Base-by-base conservation (phyloP, 2,888 invertebrate species). In the Dynastes hyllus region DNA sequence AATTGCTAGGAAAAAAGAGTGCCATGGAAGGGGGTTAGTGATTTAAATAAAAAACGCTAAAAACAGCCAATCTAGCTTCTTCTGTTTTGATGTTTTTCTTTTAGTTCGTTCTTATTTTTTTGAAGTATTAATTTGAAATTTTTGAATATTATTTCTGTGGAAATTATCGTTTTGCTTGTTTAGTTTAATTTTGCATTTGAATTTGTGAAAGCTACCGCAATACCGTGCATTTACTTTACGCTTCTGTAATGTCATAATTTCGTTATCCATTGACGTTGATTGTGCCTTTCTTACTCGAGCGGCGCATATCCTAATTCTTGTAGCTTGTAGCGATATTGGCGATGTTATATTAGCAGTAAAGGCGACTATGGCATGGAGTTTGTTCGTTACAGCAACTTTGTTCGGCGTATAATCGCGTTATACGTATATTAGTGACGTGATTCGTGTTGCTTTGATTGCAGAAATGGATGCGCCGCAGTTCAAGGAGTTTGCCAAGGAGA, bases 401-500 rank as follows among this genome's bases (percentile, higher is more conserved):
- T n/a, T 55, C n/a, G 55, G 16, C 55, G n/a, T 40, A 16, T 63
- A 63, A 22, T 76, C 53, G 37, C 11, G 55, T 58, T 58, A 58
- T 58, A 58, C 22, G 55, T n/a, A 16, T 45, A 45, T 58, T 58
- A 71, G 71, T 73, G 77, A 77, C 55, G 40, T 73, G 66, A 79
- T 77, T 73, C 61, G 65, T 27, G 45, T 45, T 45, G 45, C 40
- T 69, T 66, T 78, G 67, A 79, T 85, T 85, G 71, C 83, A 87
- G 89, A 85, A 82, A 96, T 96, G 96, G 96, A 96, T 88, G 93
- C 95, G 61, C 92, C 93, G 83, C 94, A 94, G 84, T 96, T 96
- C 88, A 95, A 94, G 88, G 94, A 95, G 84, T 96, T 96, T 87
- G 97, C 97, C 81, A 96, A 95, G 88, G 95, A 96, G 86, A 98